Conservation (phyloP, 2,113 vertebrate species). For the Hippopotamus amphibius region DNA sequence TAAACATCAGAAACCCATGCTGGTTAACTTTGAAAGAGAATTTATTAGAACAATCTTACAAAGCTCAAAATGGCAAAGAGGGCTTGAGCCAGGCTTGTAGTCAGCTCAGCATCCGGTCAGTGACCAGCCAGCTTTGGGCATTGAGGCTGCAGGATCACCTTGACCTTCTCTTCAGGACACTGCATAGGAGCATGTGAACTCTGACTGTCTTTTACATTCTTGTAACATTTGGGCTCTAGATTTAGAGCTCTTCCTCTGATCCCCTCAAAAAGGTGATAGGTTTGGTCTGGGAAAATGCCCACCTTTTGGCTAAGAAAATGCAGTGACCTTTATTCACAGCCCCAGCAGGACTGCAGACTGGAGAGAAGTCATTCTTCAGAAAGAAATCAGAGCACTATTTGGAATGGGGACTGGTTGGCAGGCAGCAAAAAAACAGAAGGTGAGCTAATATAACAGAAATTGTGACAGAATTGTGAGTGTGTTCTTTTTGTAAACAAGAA, state of each 20-base stretch:
- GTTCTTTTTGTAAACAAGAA: slow-evolving; percentile 46
- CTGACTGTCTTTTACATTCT: neutral
- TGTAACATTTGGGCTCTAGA: neutral
- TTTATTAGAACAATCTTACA: neutral
- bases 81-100: neutral
- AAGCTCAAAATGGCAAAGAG: neutral
- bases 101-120: neutral
- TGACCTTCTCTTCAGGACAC: neutral
- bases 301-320: neutral
- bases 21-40: neutral
- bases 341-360: neutral
- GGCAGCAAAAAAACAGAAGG: neutral
- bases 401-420: neutral
- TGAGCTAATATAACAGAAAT: neutral
- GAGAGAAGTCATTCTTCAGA: neutral
- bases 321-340: neutral
- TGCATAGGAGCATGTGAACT: neutral
- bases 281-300: neutral
- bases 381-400: neutral
- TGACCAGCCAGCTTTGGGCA: neutral
- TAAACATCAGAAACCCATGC: slow-evolving; percentile 19
- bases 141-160: neutral
- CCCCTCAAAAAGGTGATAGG: neutral
- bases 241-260: neutral
- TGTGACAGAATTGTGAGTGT: neutral